Evolutionary conservation across 2,113 vertebrate genomes (phyloP), one percentile per base, ranked within the genome.

Genomic region (cat (Felis catus)): DNA sequence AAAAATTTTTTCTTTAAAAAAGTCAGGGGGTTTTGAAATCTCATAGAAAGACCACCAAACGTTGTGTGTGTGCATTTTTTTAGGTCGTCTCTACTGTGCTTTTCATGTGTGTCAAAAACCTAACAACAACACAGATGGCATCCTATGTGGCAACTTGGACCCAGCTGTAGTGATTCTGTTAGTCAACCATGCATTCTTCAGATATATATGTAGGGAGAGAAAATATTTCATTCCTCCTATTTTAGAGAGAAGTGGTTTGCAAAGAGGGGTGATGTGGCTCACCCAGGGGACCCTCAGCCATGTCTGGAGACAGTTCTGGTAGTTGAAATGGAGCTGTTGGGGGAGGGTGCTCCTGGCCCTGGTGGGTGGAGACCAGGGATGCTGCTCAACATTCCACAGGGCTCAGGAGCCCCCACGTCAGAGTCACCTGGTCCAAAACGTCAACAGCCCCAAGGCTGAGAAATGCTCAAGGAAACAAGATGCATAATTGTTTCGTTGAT

Each of bases 131-230:
- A 12, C 39, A 25, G 6, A 27, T 27, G 27, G 1, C 4, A 23
- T 33, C 29, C 4, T 63, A 12, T 18, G 18, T 6, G 48, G 13
- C 4, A 25, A 8, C 55, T 4, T 0, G 15, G 39, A 14, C 39
- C 21, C 39, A 12, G 19, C 55, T 18, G 14, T 4, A 18, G 33
- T 45, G 2, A 61, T 45, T 48, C 29, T 11, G 39, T 63, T 16
- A 25, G 13, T 7, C 29, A 33, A 7, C 1, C 12, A 3, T 7
- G 9, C 29, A 12, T 4, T 48, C 39, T 27, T 11, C 7, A n/a
- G 23, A 27, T 63, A 13, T 5, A 5, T 7, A 3, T 2, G 4
- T 16, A n/a, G 4, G 25, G 29, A 48, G 55, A 18, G 39, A 48
- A 65, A 12, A n/a, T 51, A 68, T 58, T 33, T n/a, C 10, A 25